Evolutionary conservation across 2,113 vertebrate species (phyloP).

Genomic region (Podarcis raffonei): DNA sequence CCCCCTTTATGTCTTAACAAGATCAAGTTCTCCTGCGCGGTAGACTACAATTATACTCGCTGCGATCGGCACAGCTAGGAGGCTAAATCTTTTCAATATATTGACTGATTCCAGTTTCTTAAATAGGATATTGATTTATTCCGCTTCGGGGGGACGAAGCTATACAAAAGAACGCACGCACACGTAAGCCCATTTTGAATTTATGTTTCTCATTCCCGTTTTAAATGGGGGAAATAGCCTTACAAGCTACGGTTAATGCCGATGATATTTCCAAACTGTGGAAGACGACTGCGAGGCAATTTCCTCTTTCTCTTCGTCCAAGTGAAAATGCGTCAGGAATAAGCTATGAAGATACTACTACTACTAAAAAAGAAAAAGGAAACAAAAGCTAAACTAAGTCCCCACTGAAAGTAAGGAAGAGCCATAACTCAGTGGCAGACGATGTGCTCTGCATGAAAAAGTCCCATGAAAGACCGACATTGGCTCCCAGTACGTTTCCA

Average conservation of each 20-base stretch:
- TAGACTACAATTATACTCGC: not conserved
- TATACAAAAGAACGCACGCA: constrained; percentile 22
- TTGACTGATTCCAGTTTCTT: constrained; percentile 52
- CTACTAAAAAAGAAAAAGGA: not conserved
- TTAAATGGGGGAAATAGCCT: constrained; percentile 51
- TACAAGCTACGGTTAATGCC: constrained; percentile 31
- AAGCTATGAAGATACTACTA: not conserved
- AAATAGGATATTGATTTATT: constrained; percentile 55
- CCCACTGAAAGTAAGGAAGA: not conserved
- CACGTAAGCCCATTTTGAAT: constrained; percentile 48
- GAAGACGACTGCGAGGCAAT: constrained; percentile 45
- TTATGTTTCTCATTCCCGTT: constrained; percentile 29
- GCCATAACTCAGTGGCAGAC: not conserved
- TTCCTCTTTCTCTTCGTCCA: constrained; percentile 34
- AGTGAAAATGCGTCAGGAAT: constrained; percentile 28
- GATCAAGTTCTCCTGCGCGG: constrained; percentile 21
- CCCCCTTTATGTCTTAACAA: constrained; percentile 21
- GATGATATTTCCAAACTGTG: constrained; percentile 16
- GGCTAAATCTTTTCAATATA: constrained; percentile 42
- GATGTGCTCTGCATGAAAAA: no score
- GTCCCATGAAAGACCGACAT: not conserved
- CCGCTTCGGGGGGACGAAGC: constrained; percentile 41
- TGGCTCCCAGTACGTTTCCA: no score
- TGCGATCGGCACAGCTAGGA: not conserved
- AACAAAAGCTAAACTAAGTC: not conserved